Conservation (phyloP, 92 coral and sea anemone species). For the Isaurus tuberculatus region DNA sequence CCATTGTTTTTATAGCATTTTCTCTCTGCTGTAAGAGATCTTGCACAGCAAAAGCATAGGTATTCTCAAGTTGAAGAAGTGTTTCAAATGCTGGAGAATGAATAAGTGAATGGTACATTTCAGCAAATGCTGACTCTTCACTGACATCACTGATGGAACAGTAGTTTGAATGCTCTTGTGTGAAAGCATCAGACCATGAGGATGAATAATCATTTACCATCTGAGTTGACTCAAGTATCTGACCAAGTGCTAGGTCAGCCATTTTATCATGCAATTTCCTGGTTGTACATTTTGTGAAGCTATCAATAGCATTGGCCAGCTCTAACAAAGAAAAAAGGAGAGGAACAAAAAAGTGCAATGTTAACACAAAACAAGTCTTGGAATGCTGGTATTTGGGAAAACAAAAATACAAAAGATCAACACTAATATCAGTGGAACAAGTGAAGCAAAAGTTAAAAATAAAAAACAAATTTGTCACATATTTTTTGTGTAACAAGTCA, state of each 20-base stretch:
- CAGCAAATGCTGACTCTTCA: conserved; percentile 88
- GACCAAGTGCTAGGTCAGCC: conserved; percentile 75
- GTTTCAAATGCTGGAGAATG: conserved; percentile 97
- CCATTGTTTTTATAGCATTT: conserved; percentile 76
- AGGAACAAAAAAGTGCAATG: too few relatives aligned
- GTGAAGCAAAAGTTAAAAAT: too few relatives aligned
- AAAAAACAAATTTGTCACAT: too few relatives aligned
- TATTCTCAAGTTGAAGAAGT: conserved; percentile 87
- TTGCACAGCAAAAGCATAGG: conserved; percentile 95
- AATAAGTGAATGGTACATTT: conserved; percentile 91
- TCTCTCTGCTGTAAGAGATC: conserved; percentile 81
- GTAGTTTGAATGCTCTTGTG: conserved; percentile 89
- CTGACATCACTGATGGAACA: conserved; percentile 82
- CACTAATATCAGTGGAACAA: too few relatives aligned
- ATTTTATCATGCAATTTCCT: conserved; percentile 68
- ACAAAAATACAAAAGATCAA: too few relatives aligned
- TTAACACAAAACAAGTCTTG: too few relatives aligned
- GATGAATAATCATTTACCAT: conserved; percentile 59
- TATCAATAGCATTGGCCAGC: conserved; percentile 66
- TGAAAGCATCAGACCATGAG: conserved; percentile 88
- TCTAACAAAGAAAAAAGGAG: conserved; percentile 51
- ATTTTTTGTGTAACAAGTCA: too few relatives aligned
- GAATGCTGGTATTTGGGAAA: too few relatives aligned
- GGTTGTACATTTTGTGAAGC: conserved; percentile 64
- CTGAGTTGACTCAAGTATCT: conserved; percentile 67